Evolutionary conservation across 2,888 invertebrate species (phyloP).

Genomic region (Leptothorax acervorum): DNA sequence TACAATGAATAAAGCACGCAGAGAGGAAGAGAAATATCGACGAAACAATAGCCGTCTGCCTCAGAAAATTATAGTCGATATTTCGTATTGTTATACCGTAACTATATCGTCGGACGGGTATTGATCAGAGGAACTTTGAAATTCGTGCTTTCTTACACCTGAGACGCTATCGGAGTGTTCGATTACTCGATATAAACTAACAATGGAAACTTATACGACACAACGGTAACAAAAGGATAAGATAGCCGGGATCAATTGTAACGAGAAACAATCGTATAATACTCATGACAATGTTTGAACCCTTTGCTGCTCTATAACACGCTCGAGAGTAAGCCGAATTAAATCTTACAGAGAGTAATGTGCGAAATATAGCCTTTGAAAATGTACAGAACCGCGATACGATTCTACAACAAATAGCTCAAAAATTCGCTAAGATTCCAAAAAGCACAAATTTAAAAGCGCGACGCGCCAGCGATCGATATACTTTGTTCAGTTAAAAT

Average conservation of each 20-base stretch:
- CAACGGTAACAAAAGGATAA: not conserved
- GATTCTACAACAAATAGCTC: not conserved
- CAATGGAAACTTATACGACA: conserved; percentile 15
- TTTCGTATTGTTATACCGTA: conserved; percentile 29
- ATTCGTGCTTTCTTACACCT: conserved; percentile 27
- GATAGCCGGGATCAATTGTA: conserved; percentile 33
- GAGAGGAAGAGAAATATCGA: conserved; percentile 1
- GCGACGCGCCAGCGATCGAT: not conserved
- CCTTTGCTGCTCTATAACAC: not conserved
- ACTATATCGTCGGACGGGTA: conserved; percentile 1
- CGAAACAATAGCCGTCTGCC: conserved; percentile 32
- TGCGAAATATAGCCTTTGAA: not conserved
- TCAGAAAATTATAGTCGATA: conserved; percentile 46
- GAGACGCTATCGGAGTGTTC: conserved; percentile 7
- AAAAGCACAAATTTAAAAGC: not conserved
- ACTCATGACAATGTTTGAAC: conserved; percentile 20
- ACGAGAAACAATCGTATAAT: conserved; percentile 13
- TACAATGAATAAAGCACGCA: not conserved
- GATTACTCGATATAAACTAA: conserved; percentile 26
- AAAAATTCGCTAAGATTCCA: not conserved
- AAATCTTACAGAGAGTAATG: not conserved
- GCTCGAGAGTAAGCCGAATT: not conserved
- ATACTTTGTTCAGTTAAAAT: not conserved
- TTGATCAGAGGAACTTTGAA: conserved; percentile 30
- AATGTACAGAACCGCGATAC: not conserved